Evolutionary conservation across 2,888 invertebrate species (phyloP), one percentile per base, ranked within the genome.

Genomic region (Lagria hirta): DNA sequence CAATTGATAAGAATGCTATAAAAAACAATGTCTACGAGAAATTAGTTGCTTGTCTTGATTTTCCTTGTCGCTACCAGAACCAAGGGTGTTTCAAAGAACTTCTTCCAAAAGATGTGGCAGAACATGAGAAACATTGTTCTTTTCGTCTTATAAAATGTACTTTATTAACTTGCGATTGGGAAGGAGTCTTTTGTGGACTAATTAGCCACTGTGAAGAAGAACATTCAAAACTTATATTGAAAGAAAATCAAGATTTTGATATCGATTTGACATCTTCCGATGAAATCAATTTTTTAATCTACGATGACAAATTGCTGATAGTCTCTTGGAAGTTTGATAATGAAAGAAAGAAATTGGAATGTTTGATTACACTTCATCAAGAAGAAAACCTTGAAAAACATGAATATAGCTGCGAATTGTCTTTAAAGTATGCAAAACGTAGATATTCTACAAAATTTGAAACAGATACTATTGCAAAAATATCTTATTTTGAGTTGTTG

Each of bases 241-340:
- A 18, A 8, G 7, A 16, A 17, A 17, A 29, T 8, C 10, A 14
- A 5, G 4, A 6, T 11, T 17, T 15, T n/a, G 10, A n/a, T 2
- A 4, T 29, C 11, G 17, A 29, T 12, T 29, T 29, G 8, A n/a
- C n/a, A n/a, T 17, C 29, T 6, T 29, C 7, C 6, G 8, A 8
- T 10, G 11, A 5, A 11, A 8, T 13, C 3, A n/a, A 29, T 13
- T 11, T 29, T 7, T 1, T 29, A 16, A 12, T 2, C n/a, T 10
- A n/a, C 14, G 34, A 34, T 2, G 23, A 22, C 1, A 12, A 12
- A 8, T 6, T 30, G 10, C 12, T 30, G 20, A 30, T 30, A 20
- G 18, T 30, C 6, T 12, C 10, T 4, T 20, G 20, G 12, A 8
- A 2, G 5, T 30, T 30, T 11, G 12, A 30, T 7, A n/a, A n/a